Percentiles rank a stretch among this genome's conserved stretches.
Evolutionary conservation across 2,797 vertebrate species (phyloP).

Genomic region (Calcarius lapponicus): DNA sequence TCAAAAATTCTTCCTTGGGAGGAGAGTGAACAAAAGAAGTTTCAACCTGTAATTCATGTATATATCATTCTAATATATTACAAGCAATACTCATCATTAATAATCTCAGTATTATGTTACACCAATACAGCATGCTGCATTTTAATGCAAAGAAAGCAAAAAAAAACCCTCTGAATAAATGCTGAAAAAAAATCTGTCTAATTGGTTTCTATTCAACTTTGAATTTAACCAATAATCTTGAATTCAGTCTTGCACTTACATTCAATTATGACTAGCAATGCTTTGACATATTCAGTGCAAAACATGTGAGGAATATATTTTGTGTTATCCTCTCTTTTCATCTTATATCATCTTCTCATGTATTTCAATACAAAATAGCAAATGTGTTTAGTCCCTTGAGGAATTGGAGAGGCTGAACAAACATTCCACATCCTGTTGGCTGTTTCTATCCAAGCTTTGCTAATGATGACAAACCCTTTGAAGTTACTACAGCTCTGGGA

Average conservation of each 20-base stretch:
- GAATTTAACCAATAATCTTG: not conserved
- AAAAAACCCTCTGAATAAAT: not conserved
- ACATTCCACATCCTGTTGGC: constrained; percentile 12
- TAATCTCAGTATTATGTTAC: not conserved
- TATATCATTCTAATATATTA: not conserved
- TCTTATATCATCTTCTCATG: not conserved
- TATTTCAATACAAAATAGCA: constrained; percentile 23
- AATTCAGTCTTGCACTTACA: not conserved
- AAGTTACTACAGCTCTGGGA: constrained; percentile 4
- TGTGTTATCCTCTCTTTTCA: not conserved
- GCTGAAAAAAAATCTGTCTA: not conserved
- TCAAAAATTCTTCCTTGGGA: not conserved
- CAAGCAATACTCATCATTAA: not conserved
- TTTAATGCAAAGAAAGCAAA: not conserved
- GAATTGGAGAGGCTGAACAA: constrained; percentile 34
- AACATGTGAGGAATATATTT: not conserved
- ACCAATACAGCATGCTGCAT: not conserved
- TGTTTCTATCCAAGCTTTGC: constrained; percentile 17
- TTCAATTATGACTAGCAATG: not conserved
- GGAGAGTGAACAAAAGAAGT: not conserved
- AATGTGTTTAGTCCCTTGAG: not conserved
- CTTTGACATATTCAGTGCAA: not conserved
- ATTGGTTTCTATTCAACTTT: not conserved
- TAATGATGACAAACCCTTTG: constrained; percentile 24
- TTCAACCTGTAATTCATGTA: not conserved